Percentiles rank a stretch among this genome's conserved stretches.
Conservation (phyloP, 2,888 invertebrate genomes). For the Magallana nippona region DNA sequence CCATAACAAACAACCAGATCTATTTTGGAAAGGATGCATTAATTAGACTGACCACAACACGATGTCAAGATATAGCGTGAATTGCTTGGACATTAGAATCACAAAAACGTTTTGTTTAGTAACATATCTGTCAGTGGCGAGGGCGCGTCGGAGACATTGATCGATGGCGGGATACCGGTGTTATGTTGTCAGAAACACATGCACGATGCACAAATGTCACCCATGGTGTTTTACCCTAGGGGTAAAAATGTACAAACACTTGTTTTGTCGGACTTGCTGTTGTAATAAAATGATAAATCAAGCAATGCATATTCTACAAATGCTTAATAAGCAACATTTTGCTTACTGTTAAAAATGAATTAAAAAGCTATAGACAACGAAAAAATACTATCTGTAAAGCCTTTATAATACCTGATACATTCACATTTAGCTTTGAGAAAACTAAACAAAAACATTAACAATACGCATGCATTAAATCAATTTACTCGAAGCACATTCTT, state of each 20-base stretch:
- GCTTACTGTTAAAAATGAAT: no score
- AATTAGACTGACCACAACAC: neutral
- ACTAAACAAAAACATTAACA: no score
- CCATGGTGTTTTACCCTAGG: conserved; percentile 28
- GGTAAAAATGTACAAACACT: neutral
- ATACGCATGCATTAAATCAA: no score
- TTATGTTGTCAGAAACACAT: neutral
- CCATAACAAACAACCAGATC: neutral
- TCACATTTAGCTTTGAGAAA: no score
- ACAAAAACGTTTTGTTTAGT: conserved; percentile 25
- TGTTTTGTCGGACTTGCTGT: neutral
- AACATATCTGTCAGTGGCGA: conserved; percentile 4
- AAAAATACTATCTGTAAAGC: no score
- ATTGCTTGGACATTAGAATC: conserved; percentile 22
- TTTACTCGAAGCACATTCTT: no score
- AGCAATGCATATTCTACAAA: no score
- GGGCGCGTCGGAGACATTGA: neutral
- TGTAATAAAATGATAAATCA: neutral
- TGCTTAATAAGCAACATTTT: no score
- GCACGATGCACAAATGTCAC: conserved; percentile 16
- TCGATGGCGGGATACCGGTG: neutral
- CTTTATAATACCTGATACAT: no score
- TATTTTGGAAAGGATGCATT: neutral
- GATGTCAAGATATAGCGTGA: neutral
- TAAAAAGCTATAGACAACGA: no score